Conservation (phyloP, 1,140 invertebrate species). For the Leptinotarsa texana region DNA sequence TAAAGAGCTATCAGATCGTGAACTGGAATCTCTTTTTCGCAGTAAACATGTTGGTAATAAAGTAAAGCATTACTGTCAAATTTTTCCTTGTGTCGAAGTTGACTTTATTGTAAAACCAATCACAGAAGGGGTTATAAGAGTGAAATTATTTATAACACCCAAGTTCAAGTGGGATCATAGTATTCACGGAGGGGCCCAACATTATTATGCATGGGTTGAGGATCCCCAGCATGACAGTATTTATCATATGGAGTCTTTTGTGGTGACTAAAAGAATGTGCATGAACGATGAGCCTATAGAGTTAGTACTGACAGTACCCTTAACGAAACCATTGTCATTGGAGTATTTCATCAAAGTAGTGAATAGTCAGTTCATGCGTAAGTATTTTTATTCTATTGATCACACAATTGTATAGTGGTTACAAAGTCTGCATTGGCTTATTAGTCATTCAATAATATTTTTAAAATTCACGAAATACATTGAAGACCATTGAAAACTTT, state of each 20-base stretch:
- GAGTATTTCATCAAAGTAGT: conserved; percentile 90
- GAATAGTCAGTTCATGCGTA: conserved; percentile 90
- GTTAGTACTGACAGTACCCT: conserved; percentile 94
- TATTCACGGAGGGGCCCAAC: conserved; percentile 83
- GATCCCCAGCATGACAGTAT: conserved; percentile 92
- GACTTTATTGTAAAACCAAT: conserved; percentile 91
- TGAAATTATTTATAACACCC: conserved; percentile 80
- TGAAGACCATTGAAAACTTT: no score
- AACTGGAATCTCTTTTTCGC: conserved; percentile 79
- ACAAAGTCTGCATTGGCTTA: no score
- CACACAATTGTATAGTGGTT: no score
- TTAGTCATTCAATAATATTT: no score
- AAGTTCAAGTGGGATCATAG: conserved; percentile 91
- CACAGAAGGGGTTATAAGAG: conserved; percentile 87
- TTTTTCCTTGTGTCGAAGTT: conserved; percentile 86
- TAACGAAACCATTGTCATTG: conserved; percentile 85
- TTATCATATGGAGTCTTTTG: conserved; percentile 94
- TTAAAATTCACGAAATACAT: no score
- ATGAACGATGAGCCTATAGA: conserved; percentile 72
- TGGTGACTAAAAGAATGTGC: conserved; percentile 87
- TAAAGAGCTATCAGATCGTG: conserved; percentile 83
- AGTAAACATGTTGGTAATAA: conserved; percentile 74
- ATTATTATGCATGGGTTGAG: conserved; percentile 98
- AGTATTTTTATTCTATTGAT: conserved; percentile 33
- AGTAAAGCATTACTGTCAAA: conserved; percentile 82